Percentiles rank a stretch among this genome's conserved stretches.
phyloP scores from a whole-genome alignment of 2,888 invertebrate species.

The Tetramorium bicarinatum region DNA sequence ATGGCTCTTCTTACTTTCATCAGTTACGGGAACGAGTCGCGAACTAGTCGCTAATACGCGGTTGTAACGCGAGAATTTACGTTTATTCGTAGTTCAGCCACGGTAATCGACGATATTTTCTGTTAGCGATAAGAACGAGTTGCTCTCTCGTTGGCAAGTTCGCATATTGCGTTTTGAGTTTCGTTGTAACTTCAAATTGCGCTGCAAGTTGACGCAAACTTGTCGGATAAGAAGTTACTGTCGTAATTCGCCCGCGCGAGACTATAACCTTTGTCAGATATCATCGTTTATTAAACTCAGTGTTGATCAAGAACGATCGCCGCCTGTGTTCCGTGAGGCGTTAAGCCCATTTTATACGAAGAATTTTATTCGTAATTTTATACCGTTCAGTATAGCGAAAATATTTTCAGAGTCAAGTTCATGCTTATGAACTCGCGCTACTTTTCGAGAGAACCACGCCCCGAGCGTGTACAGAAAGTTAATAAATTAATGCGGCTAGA shows the following conservation, averaged over 20 bases:
- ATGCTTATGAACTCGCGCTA: not conserved
- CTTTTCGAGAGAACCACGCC: not conserved
- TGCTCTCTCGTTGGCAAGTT: not conserved
- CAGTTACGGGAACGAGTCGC: conserved; percentile 7
- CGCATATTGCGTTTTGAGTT: conserved; percentile 40
- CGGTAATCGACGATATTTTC: conserved; percentile 28
- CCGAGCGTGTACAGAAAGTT: not conserved
- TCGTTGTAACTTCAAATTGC: conserved; percentile 47
- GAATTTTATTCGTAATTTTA: not conserved
- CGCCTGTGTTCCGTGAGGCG: not conserved
- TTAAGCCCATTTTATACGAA: not conserved
- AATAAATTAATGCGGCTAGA: conserved; percentile 14
- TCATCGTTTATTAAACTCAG: conserved; percentile 29
- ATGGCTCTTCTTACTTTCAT: not conserved
- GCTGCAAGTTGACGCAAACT: conserved; percentile 26
- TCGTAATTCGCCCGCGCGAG: conserved; percentile 18
- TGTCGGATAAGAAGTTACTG: conserved; percentile 47
- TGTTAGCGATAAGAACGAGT: conserved; percentile 13
- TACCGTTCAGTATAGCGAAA: not conserved
- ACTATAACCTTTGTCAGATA: conserved; percentile 33
- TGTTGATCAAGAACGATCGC: conserved; percentile 38
- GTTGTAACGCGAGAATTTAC: not conserved
- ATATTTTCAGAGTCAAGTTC: not conserved
- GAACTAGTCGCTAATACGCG: conserved; percentile 3
- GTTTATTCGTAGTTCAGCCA: not conserved